Conservation (phyloP, 2,797 vertebrate genomes). For the Characodon lateralis region DNA sequence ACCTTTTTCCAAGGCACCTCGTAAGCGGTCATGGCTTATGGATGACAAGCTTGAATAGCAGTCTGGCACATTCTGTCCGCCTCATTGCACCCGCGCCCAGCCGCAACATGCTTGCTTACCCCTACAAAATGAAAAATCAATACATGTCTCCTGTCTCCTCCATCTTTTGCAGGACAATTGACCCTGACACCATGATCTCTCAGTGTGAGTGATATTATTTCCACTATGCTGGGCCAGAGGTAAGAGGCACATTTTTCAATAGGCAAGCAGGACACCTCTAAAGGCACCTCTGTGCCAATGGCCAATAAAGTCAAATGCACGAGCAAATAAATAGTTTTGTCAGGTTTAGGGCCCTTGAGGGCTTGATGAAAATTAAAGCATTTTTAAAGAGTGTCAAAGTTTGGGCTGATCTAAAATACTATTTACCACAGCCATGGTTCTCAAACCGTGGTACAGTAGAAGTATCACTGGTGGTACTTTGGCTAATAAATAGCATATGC, state of each 20-base stretch:
- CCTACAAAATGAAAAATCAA: constrained; percentile 83
- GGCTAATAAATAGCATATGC: neutral
- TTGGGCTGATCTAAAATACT: neutral
- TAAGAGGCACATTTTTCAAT: constrained; percentile 75
- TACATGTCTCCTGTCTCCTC: constrained; percentile 74
- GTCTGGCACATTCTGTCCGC: constrained; percentile 65
- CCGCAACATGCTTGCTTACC: constrained; percentile 80
- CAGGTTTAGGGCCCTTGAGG: constrained; percentile 54
- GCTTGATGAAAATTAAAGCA: constrained; percentile 24
- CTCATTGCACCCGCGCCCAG: constrained; percentile 74
- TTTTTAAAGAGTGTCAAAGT: constrained; percentile 23
- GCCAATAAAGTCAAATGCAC: constrained; percentile 75
- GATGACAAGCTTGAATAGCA: constrained; percentile 67
- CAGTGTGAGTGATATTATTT: constrained; percentile 79
- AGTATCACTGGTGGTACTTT: neutral
- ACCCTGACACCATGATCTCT: constrained; percentile 79
- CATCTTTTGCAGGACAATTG: constrained; percentile 79
- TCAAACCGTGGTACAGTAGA: neutral
- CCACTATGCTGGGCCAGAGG: constrained; percentile 77
- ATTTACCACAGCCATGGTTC: neutral
- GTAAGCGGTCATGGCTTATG: constrained; percentile 50
- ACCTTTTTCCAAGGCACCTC: constrained; percentile 56
- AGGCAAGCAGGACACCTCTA: constrained; percentile 53
- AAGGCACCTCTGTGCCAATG: constrained; percentile 67
- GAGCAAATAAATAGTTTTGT: constrained; percentile 54